Conservation (phyloP, 2,113 vertebrate genomes). For the Tragelaphus imberbis region DNA sequence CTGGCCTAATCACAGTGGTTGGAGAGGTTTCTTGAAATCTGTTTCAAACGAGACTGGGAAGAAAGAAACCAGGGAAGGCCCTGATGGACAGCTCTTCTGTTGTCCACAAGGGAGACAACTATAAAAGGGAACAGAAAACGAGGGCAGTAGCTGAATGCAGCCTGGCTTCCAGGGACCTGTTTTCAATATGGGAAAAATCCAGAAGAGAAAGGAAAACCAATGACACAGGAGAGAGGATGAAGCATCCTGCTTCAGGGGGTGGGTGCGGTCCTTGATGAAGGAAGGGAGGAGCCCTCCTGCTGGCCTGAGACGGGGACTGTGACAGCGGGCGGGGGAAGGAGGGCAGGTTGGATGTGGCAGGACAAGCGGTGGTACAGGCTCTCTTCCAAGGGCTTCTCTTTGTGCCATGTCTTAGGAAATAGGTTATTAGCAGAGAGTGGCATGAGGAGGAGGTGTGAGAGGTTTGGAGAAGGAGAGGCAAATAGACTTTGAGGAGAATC, state of each 20-base stretch:
- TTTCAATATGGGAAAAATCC: not conserved
- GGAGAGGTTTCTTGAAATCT: not conserved
- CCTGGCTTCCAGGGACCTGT: not conserved
- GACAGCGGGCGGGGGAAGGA: accelerated
- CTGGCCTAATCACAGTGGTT: not conserved
- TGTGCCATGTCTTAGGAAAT: not conserved
- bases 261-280: not conserved
- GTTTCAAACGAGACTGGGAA: not conserved
- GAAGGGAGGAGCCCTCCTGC: not conserved
- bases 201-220: not conserved
- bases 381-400: not conserved
- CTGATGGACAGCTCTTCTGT: not conserved
- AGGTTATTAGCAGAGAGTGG: not conserved
- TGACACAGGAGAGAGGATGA: not conserved
- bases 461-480: not conserved
- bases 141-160: not conserved
- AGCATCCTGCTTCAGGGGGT: not conserved
- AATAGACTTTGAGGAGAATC: not conserved
- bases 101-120: not conserved
- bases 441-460: not conserved
- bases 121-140: not conserved
- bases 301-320: accelerated
- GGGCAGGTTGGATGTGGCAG: not conserved
- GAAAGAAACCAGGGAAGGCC: not conserved
- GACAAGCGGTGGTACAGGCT: not conserved